A percentile compares a stretch with the other conserved stretches of the same genome.
These are phyloP conservation scores for Micromesistius poutassou DNA, from an alignment of 2,797 vertebrate species.

Conservation along the genomic window DNA sequence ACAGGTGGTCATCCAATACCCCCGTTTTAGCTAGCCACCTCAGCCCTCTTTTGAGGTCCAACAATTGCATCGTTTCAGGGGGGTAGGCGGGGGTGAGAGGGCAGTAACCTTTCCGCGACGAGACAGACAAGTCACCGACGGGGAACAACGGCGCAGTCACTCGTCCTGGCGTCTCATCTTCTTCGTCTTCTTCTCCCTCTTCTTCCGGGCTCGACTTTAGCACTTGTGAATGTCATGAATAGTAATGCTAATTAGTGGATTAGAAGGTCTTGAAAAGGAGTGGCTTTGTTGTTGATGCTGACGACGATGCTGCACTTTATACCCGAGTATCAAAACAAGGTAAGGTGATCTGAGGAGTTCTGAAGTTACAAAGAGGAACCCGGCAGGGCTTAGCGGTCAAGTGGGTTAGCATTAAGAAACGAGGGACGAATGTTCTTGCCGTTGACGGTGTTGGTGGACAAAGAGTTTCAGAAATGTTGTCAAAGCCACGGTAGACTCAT, in stretches of 20 bases:
- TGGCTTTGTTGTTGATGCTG: conserved; percentile 44
- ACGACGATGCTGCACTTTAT: conserved; percentile 69
- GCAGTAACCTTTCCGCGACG: conserved; percentile 60
- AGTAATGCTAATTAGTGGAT: conserved; percentile 53
- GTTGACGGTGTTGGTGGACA: conserved; percentile 38
- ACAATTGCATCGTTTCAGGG: conserved; percentile 52
- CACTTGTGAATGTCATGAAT: conserved; percentile 59
- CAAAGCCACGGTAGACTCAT: neutral
- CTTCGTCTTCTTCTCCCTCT: conserved; percentile 33
- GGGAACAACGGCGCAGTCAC: conserved; percentile 38
- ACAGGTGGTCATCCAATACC: conserved; percentile 68
- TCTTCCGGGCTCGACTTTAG: conserved; percentile 40
- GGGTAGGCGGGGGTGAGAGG: conserved; percentile 1
- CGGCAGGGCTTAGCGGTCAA: conserved; percentile 6
- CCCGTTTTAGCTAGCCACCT: conserved; percentile 43
- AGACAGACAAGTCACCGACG: conserved; percentile 50
- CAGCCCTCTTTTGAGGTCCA: conserved; percentile 37
- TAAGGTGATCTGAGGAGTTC: conserved; percentile 66
- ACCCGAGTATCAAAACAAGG: conserved; percentile 73
- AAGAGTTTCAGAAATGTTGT: neutral
- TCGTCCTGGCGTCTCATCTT: conserved; percentile 38
- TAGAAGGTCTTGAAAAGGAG: conserved; percentile 51
- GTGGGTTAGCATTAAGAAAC: conserved; percentile 25
- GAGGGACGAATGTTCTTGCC: neutral
- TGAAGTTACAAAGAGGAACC: conserved; percentile 52